Conservation (phyloP, 2,113 vertebrate species). For the Pterocles burchelli region DNA sequence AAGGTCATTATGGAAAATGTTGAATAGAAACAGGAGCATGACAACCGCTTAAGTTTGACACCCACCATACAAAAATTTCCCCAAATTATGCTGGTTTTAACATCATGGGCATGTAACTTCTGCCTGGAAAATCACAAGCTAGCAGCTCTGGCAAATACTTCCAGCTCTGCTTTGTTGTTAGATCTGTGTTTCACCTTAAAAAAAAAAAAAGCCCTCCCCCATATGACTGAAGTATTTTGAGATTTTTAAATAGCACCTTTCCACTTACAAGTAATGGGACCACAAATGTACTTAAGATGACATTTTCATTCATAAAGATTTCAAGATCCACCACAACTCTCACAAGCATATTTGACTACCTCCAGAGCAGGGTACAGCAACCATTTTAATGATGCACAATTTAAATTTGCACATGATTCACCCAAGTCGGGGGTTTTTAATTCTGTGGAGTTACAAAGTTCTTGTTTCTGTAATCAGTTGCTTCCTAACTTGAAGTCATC, state of each 20-base stretch:
- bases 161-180: background rate
- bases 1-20: background rate
- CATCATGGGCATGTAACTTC: background rate
- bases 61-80: background rate
- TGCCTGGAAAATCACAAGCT: background rate
- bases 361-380: background rate
- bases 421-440: background rate
- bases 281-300: background rate
- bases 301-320: background rate
- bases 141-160: background rate
- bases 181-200: background rate
- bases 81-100: background rate
- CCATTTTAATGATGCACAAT: background rate
- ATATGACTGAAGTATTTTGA: background rate
- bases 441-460: slow-evolving; percentile 29
- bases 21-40: background rate
- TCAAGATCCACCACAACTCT: background rate
- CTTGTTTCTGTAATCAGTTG: slow-evolving; percentile 38
- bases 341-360: background rate
- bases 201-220: background rate
- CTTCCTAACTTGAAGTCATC: slow-evolving; percentile 46
- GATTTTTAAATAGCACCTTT: background rate
- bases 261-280: background rate
- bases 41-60: background rate
- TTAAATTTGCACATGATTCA: background rate